phyloP scores from a whole-genome alignment of 2,888 invertebrate species.

The Neria commutata region DNA sequence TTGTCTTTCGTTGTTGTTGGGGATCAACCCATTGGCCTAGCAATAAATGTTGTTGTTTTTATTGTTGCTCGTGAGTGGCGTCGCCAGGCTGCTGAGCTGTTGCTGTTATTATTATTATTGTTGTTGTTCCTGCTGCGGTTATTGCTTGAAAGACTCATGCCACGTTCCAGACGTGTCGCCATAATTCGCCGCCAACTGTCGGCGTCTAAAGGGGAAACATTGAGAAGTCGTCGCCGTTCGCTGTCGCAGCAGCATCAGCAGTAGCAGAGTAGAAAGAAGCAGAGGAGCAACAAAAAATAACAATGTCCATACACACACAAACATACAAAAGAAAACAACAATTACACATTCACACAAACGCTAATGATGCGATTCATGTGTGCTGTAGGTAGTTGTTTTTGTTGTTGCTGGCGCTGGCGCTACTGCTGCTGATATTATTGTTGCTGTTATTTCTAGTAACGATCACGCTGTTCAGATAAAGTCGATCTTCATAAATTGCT shows the following conservation, averaged over 20 bases:
- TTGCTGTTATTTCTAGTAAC: not conserved
- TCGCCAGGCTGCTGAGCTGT: slow-evolving; percentile 28
- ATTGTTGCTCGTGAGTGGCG: slow-evolving; percentile 17
- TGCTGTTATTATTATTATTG: slow-evolving; percentile 13
- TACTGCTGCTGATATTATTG: no score
- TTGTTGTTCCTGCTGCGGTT: no score
- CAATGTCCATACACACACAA: slow-evolving; percentile 24
- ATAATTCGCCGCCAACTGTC: slow-evolving; percentile 52
- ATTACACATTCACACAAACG: no score
- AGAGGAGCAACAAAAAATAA: not conserved
- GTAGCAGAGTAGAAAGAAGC: slow-evolving; percentile 33
- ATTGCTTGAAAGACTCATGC: slow-evolving; percentile 34
- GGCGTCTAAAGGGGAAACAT: slow-evolving; percentile 52
- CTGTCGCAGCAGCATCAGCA: no score
- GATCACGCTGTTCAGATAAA: not conserved
- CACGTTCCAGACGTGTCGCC: slow-evolving; percentile 56
- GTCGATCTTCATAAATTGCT: not conserved
- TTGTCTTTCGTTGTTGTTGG: not conserved
- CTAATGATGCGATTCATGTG: not conserved
- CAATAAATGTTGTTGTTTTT: slow-evolving; percentile 10
- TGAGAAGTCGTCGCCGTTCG: no score
- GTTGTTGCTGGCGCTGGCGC: no score
- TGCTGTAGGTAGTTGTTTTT: no score
- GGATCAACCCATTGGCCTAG: slow-evolving; percentile 10
- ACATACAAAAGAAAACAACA: slow-evolving; percentile 31